Percentiles rank a stretch among this genome's conserved stretches.
Evolutionary conservation across 1,140 invertebrate species (phyloP).

Genomic region (Globodera rostochiensis): DNA sequence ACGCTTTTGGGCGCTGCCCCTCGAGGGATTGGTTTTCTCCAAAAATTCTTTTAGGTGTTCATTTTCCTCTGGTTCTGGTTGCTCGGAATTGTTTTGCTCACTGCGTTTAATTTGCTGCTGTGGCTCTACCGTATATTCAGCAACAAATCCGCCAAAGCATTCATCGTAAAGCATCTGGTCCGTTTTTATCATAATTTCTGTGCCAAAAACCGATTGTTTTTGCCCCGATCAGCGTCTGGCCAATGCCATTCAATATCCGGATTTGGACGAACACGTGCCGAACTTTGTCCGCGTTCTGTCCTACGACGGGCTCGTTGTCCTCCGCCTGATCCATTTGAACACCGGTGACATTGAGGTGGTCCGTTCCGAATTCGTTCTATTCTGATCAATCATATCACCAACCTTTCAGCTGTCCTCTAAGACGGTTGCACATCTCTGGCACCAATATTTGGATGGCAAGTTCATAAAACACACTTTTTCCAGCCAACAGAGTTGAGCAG

Average conservation of each 20-base stretch:
- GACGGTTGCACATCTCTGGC: neutral
- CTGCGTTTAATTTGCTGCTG: slow-evolving; percentile 7
- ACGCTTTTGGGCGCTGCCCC: neutral
- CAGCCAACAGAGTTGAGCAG: too few relatives aligned
- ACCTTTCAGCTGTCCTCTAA: neutral
- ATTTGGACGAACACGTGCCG: neutral
- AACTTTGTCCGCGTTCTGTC: slow-evolving; percentile 11
- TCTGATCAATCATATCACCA: neutral
- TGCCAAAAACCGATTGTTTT: neutral
- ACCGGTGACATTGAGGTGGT: slow-evolving; percentile 1
- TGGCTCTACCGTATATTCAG: slow-evolving; percentile 24
- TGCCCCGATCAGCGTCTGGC: slow-evolving; percentile 1
- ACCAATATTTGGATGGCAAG: slow-evolving; percentile 3
- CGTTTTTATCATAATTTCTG: neutral
- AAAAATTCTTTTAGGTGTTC: neutral
- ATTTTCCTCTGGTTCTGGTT: slow-evolving; percentile 31
- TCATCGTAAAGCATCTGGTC: neutral
- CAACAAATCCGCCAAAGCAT: neutral
- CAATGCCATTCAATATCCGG: neutral
- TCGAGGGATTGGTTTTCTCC: neutral
- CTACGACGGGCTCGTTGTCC: slow-evolving; percentile 8
- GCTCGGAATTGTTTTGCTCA: neutral
- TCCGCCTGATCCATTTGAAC: slow-evolving; percentile 21
- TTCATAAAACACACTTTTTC: neutral
- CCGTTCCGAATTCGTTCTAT: neutral